phyloP scores from a whole-genome alignment of 2,888 invertebrate species.

The Platycheirus rosarum region DNA sequence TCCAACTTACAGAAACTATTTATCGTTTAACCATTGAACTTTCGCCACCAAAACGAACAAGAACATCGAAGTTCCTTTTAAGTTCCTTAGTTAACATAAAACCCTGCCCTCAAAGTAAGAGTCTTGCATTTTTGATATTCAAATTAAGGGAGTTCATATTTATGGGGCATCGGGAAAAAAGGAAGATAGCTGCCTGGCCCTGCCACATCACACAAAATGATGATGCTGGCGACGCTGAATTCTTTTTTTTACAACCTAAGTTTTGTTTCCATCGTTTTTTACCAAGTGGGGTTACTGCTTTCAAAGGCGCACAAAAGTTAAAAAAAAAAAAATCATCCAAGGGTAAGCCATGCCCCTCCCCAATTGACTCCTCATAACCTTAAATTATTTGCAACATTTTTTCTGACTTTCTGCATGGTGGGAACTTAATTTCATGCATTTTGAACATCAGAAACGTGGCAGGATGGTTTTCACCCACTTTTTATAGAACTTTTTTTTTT shows the following conservation, averaged over 20 bases:
- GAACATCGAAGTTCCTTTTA: slow-evolving; percentile 31
- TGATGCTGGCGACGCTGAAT: slow-evolving; percentile 27
- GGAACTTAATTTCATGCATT: slow-evolving; percentile 79
- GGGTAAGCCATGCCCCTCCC: slow-evolving; percentile 6
- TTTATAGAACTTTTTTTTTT: slow-evolving; percentile 18
- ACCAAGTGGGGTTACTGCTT: slow-evolving; percentile 12
- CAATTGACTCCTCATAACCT: slow-evolving; percentile 59
- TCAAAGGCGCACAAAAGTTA: neutral
- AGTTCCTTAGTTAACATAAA: slow-evolving; percentile 54
- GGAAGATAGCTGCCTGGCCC: slow-evolving; percentile 27
- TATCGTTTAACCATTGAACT: slow-evolving; percentile 51
- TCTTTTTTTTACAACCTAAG: slow-evolving; percentile 17
- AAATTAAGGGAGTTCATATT: slow-evolving; percentile 56
- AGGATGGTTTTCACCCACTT: slow-evolving; percentile 28
- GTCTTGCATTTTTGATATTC: slow-evolving; percentile 64
- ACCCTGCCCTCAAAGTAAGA: slow-evolving; percentile 56
- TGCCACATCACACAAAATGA: slow-evolving; percentile 29
- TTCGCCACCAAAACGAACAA: neutral
- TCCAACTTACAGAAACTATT: slow-evolving; percentile 43
- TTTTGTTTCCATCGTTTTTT: slow-evolving; percentile 13
- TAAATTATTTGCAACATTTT: slow-evolving; percentile 66
- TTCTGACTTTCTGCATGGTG: slow-evolving; percentile 68
- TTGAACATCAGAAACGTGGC: slow-evolving; percentile 78
- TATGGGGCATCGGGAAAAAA: slow-evolving; percentile 37
- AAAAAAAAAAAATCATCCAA: slow-evolving; percentile 18